Base-by-base conservation (phyloP, 2,113 vertebrate species). In the Herpetotheres cachinnans region DNA sequence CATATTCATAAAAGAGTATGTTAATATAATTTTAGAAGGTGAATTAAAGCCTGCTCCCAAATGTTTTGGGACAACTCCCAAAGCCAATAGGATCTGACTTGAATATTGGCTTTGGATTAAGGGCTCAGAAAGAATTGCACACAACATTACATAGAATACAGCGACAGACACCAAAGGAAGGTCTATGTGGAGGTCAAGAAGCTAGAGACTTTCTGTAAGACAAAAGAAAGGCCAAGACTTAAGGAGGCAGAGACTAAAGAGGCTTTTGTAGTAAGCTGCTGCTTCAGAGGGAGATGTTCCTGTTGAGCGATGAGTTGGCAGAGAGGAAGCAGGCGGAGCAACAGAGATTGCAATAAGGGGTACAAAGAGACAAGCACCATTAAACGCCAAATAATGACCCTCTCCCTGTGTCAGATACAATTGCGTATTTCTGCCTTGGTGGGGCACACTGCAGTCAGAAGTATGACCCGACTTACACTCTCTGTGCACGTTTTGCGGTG, bases 341-440 rank as follows among this genome's bases (percentile, higher is more conserved):
- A 27, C 7, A 16, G 19, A 20, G 13, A 19, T 3, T 22, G 19
- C 3, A 38, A 6, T n/a, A 36, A 13, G n/a, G 25, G 34, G 15
- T 34, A 16, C 17, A 9, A 20, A 13, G 29, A 50, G 36, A 30
- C 19, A 40, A n/a, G n/a, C 16, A 17, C 49, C 16, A 30, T 58
- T 29, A 18, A 77, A 34, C 20, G 13, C 32, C 18, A 19, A 46
- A 24, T 61, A 46, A 42, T 1, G 2, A 29, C 38, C 32, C 21
- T 13, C n/a, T 36, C 40, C 4, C 0, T 12, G 7, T 19, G 42
- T 49, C 55, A 36, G 24, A 12, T 3, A 5, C 1, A 5, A 13
- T 20, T 9, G 15, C 7, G 18, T 18, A 19, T 55, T 62, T 44
- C 42, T 69, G 56, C 44, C 36, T 47, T 5, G 22, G 44, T 3